phyloP scores from a whole-genome alignment of 2,797 vertebrate species.

The Taeniopygia guttata region DNA sequence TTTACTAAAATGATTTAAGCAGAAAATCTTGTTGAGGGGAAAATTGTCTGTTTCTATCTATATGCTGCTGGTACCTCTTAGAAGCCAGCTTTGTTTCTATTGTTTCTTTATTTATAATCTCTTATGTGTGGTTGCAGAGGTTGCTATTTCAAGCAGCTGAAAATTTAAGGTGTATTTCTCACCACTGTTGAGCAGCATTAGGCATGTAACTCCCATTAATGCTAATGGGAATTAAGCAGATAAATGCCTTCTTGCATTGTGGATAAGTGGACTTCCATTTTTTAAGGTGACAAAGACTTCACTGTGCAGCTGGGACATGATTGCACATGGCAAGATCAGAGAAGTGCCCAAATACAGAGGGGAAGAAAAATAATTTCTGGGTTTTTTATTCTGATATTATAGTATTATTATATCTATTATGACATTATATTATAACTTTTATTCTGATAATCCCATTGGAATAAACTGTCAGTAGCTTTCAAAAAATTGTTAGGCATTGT shows the following conservation, averaged over 20 bases:
- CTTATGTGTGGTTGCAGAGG: conserved; percentile 2
- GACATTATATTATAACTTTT: not conserved
- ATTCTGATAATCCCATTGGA: not conserved
- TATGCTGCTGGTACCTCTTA: conserved; percentile 35
- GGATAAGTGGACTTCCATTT: conserved; percentile 9
- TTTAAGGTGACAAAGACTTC: conserved; percentile 28
- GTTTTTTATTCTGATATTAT: not conserved
- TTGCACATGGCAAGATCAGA: not conserved
- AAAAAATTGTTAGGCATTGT: not conserved
- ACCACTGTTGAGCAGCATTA: not conserved
- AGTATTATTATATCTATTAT: not conserved
- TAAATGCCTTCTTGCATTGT: conserved; percentile 35
- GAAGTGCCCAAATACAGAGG: not conserved
- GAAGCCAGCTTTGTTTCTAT: conserved; percentile 28
- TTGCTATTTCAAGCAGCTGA: conserved; percentile 15
- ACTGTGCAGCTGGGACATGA: not conserved
- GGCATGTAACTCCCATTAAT: conserved; percentile 29
- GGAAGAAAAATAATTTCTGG: not conserved
- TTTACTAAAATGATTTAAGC: conserved; percentile 74
- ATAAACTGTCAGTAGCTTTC: not conserved
- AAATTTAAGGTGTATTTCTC: conserved; percentile 60
- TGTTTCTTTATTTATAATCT: conserved; percentile 53
- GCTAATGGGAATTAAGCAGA: conserved; percentile 34
- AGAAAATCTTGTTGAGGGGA: conserved; percentile 69
- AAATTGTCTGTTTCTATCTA: conserved; percentile 62